A percentile compares a stretch with the other conserved stretches of the same genome.
Evolutionary conservation across 2,113 vertebrate genomes (phyloP).

Genomic region (Podarcis muralis): DNA sequence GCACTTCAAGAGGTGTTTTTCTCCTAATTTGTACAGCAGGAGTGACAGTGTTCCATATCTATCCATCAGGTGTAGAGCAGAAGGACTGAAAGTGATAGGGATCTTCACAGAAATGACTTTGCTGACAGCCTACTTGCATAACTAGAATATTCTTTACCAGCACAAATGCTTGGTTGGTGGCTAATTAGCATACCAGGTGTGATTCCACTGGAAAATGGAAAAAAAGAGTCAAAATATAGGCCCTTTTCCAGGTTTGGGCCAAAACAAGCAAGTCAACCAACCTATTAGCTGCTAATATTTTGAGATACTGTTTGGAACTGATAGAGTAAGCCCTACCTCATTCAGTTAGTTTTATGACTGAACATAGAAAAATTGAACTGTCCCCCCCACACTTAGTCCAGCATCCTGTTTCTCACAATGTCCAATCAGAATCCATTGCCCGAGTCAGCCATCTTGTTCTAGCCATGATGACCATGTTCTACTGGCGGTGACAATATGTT

Average conservation of each 20-base stretch:
- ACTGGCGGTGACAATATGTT: no score
- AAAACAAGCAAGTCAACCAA: background rate
- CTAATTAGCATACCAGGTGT: background rate
- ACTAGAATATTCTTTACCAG: background rate
- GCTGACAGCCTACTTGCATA: background rate
- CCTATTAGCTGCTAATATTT: background rate
- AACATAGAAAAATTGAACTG: no score
- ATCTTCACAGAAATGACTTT: constrained; percentile 8
- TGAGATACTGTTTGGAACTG: background rate
- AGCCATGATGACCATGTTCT: no score
- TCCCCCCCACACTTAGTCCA: no score
- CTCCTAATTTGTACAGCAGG: background rate
- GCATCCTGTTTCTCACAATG: no score
- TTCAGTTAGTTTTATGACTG: no score
- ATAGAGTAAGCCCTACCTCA: background rate
- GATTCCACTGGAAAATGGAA: background rate
- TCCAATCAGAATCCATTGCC: no score
- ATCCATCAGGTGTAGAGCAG: constrained; percentile 36
- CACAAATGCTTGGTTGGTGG: background rate
- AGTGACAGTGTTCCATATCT: constrained; percentile 36
- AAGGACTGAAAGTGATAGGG: background rate
- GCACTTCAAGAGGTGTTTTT: background rate
- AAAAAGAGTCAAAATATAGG: background rate
- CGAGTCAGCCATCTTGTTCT: no score
- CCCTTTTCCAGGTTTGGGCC: background rate